Conservation (phyloP, 2,888 invertebrate species). For the Eumacrocentrus americanus region DNA sequence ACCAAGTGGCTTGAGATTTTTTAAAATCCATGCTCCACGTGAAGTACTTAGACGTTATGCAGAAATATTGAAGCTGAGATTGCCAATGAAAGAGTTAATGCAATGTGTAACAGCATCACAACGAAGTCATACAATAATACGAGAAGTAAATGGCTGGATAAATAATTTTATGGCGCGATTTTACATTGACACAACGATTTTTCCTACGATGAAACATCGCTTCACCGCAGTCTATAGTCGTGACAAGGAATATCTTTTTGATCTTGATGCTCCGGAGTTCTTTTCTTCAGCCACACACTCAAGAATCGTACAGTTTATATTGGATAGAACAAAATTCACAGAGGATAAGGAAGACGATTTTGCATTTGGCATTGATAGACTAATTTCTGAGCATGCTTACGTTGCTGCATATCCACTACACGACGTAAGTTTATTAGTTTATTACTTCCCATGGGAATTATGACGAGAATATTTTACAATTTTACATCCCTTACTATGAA, state of each 20-base stretch:
- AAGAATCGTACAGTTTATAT: constrained; percentile 89
- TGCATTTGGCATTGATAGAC: constrained; percentile 80
- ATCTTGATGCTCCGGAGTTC: constrained; percentile 79
- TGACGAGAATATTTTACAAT: too few species aligned
- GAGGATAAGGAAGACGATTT: constrained; percentile 71
- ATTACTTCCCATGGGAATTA: too few species aligned
- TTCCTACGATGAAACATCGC: constrained; percentile 79
- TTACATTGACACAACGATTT: constrained; percentile 72
- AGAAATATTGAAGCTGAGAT: constrained; percentile 87
- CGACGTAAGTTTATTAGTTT: constrained; percentile 70
- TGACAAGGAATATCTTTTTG: constrained; percentile 93
- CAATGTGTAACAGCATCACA: constrained; percentile 69
- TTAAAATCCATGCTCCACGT: constrained; percentile 88
- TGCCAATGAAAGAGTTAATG: constrained; percentile 91
- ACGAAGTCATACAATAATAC: constrained; percentile 65
- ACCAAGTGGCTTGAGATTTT: constrained; percentile 74
- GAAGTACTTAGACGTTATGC: constrained; percentile 85
- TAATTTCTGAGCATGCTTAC: constrained; percentile 76
- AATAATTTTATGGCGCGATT: constrained; percentile 67
- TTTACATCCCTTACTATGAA: too few species aligned
- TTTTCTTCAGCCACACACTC: constrained; percentile 87
- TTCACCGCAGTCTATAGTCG: constrained; percentile 89
- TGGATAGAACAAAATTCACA: constrained; percentile 85
- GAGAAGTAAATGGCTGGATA: constrained; percentile 66
- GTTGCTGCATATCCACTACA: constrained; percentile 86